Conservation (phyloP, 2,888 invertebrate species). For the Choristoneura rosaceana region DNA sequence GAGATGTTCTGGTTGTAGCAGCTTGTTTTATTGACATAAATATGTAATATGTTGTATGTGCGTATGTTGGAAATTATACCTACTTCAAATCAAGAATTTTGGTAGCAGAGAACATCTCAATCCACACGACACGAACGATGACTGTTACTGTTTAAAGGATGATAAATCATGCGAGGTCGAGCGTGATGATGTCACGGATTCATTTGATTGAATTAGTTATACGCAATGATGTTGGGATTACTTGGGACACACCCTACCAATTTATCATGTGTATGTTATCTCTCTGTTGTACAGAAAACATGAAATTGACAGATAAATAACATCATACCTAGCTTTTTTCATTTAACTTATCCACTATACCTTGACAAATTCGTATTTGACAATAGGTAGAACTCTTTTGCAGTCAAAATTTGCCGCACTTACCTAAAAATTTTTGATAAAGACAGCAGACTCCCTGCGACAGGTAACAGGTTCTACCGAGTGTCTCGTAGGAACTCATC, state of each 20-base stretch:
- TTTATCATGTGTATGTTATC: not conserved
- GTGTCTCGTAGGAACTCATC: no score
- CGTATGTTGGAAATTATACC: not conserved
- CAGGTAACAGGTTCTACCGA: no score
- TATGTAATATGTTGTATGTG: no score
- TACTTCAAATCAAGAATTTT: no score
- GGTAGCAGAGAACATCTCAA: not conserved
- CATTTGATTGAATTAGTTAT: slow-evolving; percentile 18
- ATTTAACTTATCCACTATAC: not conserved
- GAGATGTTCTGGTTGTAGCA: not conserved
- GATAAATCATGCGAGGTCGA: slow-evolving; percentile 14
- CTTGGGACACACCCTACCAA: slow-evolving; percentile 14
- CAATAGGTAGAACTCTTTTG: no score
- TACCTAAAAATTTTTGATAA: no score
- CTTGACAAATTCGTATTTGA: no score
- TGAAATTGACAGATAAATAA: no score
- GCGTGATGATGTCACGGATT: slow-evolving; percentile 20
- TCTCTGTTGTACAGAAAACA: no score
- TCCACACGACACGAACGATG: not conserved
- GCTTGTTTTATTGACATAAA: no score
- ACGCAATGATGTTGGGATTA: slow-evolving; percentile 3
- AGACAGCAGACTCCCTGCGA: no score
- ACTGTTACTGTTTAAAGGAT: not conserved
- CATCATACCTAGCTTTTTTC: not conserved
- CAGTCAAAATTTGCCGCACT: no score